phyloP scores from a whole-genome alignment of 1,140 invertebrate species.

The Drosophila santomea region DNA sequence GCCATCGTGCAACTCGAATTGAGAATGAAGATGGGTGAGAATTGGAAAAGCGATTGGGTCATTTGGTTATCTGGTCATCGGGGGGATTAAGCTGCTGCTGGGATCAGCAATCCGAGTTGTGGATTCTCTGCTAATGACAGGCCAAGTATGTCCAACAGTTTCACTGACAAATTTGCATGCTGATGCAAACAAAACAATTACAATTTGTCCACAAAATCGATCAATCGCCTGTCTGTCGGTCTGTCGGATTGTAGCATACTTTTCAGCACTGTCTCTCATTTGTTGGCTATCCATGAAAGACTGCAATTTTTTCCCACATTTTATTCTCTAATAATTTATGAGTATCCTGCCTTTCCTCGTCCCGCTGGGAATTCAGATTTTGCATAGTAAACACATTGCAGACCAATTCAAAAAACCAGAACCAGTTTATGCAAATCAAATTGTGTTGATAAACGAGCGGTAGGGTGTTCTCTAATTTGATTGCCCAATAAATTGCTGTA shows the following conservation, averaged over 20 bases:
- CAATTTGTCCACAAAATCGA: constrained; percentile 26
- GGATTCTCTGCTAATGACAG: too few species aligned
- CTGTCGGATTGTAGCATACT: constrained; percentile 23
- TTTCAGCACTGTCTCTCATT: constrained; percentile 22
- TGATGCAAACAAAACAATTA: constrained; percentile 43
- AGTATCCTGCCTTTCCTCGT: background rate
- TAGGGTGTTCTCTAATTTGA: constrained; percentile 35
- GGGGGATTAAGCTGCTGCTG: constrained; percentile 1
- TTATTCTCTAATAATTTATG: constrained; percentile 39
- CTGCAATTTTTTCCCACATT: constrained; percentile 13
- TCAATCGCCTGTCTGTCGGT: constrained; percentile 11
- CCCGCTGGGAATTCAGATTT: constrained; percentile 14
- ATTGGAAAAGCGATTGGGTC: constrained; percentile 20
- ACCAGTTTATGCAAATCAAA: constrained; percentile 50
- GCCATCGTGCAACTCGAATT: constrained; percentile 39
- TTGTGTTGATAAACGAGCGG: constrained; percentile 42
- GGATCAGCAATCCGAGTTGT: constrained; percentile 1
- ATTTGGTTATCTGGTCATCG: constrained; percentile 10
- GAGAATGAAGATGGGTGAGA: constrained; percentile 6
- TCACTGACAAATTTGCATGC: constrained; percentile 14
- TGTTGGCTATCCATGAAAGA: constrained; percentile 22
- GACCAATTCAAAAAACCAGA: constrained; percentile 9
- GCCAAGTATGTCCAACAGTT: background rate
- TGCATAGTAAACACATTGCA: constrained; percentile 49
- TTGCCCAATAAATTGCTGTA: constrained; percentile 44